phyloP scores from a whole-genome alignment of 1,140 invertebrate genomes.

The Dendroctonus valens region DNA sequence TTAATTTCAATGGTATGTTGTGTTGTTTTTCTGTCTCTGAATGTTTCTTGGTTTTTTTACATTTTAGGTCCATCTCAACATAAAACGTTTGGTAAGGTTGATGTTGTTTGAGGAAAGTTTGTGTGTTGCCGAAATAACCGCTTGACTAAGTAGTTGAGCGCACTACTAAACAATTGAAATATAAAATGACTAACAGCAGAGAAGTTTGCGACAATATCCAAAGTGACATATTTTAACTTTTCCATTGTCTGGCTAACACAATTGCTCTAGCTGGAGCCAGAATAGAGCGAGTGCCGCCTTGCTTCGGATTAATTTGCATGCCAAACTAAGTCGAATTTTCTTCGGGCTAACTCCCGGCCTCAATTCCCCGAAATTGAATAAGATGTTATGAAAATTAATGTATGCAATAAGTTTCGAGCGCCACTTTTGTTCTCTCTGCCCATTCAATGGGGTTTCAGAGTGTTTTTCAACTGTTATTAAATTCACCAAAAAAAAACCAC shows the following conservation, averaged over 20 bases:
- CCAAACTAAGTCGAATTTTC: constrained; percentile 9
- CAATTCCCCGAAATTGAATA: constrained; percentile 1
- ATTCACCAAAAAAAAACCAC: too few species aligned
- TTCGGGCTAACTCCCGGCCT: not conserved
- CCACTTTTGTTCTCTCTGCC: too few species aligned
- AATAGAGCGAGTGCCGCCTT: not conserved
- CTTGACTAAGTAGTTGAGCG: not conserved
- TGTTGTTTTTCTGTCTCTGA: not conserved
- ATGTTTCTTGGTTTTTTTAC: constrained; percentile 2
- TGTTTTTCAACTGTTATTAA: too few species aligned
- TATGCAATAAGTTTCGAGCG: not conserved
- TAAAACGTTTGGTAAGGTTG: constrained; percentile 30
- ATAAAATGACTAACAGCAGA: constrained; percentile 10
- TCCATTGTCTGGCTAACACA: constrained; percentile 5
- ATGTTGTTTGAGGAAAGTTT: constrained; percentile 9
- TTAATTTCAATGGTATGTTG: too few species aligned
- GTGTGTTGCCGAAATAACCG: not conserved
- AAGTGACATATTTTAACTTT: constrained; percentile 5
- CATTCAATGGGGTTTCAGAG: too few species aligned
- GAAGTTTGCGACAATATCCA: not conserved
- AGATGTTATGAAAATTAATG: constrained; percentile 1
- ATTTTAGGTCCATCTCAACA: constrained; percentile 26
- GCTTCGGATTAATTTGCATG: constrained; percentile 13
- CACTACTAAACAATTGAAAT: not conserved
- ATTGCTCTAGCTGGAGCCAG: constrained; percentile 4